These are phyloP conservation scores for Dolichopus griseipennis DNA, from an alignment of 2,888 invertebrate genomes.

Conservation along the genomic window DNA sequence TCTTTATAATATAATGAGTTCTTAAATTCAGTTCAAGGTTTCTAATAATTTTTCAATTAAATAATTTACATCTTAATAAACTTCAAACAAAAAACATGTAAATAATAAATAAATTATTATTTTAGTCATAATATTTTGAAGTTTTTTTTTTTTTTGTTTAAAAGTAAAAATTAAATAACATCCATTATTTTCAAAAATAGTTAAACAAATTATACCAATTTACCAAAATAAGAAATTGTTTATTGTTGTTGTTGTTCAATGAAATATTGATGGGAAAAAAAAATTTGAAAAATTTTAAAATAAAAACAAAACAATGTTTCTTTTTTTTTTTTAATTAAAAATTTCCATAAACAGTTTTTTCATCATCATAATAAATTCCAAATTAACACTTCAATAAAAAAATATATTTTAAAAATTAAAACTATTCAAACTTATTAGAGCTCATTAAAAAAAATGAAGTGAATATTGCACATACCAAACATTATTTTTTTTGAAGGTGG, in stretches of 20 bases:
- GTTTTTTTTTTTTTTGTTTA: no score
- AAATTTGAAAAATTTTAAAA: no score
- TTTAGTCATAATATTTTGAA: neutral
- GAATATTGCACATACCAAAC: no score
- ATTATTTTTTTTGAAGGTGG: no score
- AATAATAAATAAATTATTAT: neutral
- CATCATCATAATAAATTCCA: neutral
- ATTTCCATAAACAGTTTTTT: neutral
- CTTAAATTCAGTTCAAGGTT: conserved; percentile 3
- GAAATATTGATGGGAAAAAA: neutral
- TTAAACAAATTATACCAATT: conserved; percentile 1
- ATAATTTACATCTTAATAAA: no score
- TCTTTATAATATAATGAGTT: neutral
- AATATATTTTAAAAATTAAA: no score
- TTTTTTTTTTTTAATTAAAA: conserved; percentile 2
- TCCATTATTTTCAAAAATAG: neutral
- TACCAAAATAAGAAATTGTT: neutral
- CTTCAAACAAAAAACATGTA: no score
- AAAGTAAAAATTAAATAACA: neutral
- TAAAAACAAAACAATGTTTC: neutral
- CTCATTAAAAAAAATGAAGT: no score
- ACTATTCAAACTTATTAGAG: no score
- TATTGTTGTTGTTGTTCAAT: no score
- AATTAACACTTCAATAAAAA: neutral
- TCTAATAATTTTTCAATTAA: neutral